phyloP scores from a whole-genome alignment of 2,888 invertebrate species.

The Eupelmus urozonus region DNA sequence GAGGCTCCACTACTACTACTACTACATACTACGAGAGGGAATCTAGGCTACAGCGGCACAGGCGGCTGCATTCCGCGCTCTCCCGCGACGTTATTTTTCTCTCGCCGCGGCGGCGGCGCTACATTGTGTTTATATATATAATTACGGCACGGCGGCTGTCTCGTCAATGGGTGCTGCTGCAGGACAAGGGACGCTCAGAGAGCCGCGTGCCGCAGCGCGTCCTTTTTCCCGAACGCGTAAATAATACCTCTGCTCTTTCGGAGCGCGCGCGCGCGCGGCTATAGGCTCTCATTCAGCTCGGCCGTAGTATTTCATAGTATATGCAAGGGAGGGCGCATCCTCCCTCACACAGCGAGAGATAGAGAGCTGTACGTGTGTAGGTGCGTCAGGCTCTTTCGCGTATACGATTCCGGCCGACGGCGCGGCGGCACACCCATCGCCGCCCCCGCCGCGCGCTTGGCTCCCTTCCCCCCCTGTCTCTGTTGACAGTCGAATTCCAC shows the following conservation, averaged over 20 bases:
- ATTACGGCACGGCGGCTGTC: neutral
- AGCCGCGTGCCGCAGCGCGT: too few relatives aligned
- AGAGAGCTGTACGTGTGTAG: neutral
- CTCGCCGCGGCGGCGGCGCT: constrained; percentile 6
- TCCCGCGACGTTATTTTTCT: constrained; percentile 50
- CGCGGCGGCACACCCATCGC: constrained; percentile 47
- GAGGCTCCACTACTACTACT: neutral
- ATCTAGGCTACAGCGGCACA: constrained; percentile 63
- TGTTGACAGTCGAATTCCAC: constrained; percentile 28
- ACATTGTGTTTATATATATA: neutral
- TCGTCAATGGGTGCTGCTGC: constrained; percentile 7
- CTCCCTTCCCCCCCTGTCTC: too few relatives aligned
- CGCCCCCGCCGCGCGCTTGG: neutral
- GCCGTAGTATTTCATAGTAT: constrained; percentile 1
- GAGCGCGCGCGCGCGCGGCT: neutral
- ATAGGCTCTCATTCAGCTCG: constrained; percentile 9
- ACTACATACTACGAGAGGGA: constrained; percentile 42
- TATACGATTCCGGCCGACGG: neutral
- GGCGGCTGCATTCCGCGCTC: constrained; percentile 61
- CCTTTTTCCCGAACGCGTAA: too few relatives aligned
- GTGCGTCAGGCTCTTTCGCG: neutral
- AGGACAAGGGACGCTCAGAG: neutral
- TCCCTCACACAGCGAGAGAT: neutral
- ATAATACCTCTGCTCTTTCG: neutral
- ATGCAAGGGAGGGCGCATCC: neutral